These are phyloP conservation scores for Vimba vimba DNA, from an alignment of 2,113 vertebrate genomes.

Conservation along the genomic window DNA sequence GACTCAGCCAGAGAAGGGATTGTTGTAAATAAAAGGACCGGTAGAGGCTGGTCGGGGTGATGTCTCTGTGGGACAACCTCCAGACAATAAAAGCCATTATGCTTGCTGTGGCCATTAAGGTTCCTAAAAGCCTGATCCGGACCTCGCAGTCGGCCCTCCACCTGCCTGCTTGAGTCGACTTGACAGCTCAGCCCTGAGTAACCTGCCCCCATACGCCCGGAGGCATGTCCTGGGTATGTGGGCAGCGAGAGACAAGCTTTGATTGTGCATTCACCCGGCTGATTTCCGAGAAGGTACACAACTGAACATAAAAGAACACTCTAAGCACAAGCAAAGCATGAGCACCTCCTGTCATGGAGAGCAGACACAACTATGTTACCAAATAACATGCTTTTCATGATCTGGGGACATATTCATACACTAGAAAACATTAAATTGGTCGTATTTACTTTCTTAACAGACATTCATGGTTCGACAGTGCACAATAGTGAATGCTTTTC, in stretches of 20 bases:
- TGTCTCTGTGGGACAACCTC: conserved; percentile 66
- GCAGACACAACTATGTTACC: not conserved
- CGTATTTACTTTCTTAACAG: not conserved
- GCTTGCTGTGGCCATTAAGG: conserved; percentile 57
- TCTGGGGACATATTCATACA: not conserved
- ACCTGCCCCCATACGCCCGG: conserved; percentile 17
- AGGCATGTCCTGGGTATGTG: conserved; percentile 40
- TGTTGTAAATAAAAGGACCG: conserved; percentile 63
- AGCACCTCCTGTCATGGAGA: not conserved
- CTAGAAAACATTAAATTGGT: not conserved
- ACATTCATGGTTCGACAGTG: not conserved
- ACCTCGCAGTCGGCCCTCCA: not conserved
- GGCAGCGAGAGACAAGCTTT: conserved; percentile 27
- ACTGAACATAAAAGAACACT: conserved; percentile 7
- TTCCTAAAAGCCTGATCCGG: conserved; percentile 66
- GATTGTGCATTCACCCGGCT: conserved; percentile 26
- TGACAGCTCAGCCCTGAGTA: conserved; percentile 50
- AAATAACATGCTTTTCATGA: not conserved
- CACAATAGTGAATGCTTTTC: not conserved
- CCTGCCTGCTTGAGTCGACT: conserved; percentile 41
- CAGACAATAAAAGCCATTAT: conserved; percentile 68
- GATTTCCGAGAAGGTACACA: conserved; percentile 33
- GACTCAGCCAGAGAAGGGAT: conserved; percentile 58
- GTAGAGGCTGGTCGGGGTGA: conserved; percentile 59
- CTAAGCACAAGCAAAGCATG: not conserved